phyloP scores from a whole-genome alignment of 37 sponge, comb jelly and placozoan genomes.

The Ianthella basta region DNA sequence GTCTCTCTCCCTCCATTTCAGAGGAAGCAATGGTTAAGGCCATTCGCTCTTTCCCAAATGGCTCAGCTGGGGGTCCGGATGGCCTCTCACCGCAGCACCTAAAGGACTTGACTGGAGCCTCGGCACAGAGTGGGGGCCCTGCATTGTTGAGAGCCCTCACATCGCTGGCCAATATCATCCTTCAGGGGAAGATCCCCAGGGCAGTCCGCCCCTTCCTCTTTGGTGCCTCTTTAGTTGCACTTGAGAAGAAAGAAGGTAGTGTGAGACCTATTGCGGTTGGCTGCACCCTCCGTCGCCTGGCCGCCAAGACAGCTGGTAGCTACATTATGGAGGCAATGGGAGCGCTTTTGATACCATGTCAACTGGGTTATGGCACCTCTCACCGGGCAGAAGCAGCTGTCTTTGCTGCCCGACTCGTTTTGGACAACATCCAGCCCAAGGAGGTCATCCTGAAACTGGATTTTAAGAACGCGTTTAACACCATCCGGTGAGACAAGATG shows the following conservation, averaged over 20 bases:
- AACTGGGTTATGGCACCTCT: constrained; percentile 5
- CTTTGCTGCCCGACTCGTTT: neutral
- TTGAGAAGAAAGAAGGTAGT: constrained; percentile 46
- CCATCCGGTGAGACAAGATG: constrained; percentile 15
- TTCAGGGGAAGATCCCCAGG: constrained; percentile 28
- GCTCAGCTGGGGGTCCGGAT: constrained; percentile 60
- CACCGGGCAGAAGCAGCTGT: constrained; percentile 14
- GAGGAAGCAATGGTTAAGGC: neutral
- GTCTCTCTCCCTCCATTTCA: neutral
- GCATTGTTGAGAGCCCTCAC: constrained; percentile 34
- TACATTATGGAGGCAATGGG: constrained; percentile 14
- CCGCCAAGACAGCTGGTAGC: constrained; percentile 34
- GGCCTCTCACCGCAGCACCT: constrained; percentile 51
- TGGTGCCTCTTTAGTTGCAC: constrained; percentile 48
- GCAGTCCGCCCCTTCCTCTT: constrained; percentile 45
- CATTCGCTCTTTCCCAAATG: constrained; percentile 35
- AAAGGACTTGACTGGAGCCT: constrained; percentile 18
- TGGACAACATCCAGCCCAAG: neutral
- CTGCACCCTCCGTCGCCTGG: constrained; percentile 42
- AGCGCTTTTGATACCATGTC: too few relatives aligned
- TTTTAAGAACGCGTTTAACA: constrained; percentile 20
- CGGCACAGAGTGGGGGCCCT: constrained; percentile 16
- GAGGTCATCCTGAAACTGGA: constrained; percentile 10
- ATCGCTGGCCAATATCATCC: constrained; percentile 21
- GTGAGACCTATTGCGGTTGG: constrained; percentile 60